Evolutionary conservation across 2,888 invertebrate genomes (phyloP).

Genomic region (Nudaria mundana): DNA sequence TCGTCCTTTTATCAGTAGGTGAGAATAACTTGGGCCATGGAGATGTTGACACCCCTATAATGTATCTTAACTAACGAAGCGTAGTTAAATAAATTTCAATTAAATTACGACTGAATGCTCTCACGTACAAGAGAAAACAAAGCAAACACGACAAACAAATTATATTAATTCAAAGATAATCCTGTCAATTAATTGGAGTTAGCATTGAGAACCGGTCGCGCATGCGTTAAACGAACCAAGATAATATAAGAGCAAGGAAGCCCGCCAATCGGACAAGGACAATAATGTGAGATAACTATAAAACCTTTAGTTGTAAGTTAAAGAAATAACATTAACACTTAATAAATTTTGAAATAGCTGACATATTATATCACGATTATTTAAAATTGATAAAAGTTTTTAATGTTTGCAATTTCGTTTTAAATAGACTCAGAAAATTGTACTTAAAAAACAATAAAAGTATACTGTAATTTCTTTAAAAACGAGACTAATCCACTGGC

Average conservation of each 20-base stretch:
- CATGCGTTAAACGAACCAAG: constrained; percentile 67
- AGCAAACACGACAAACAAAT: constrained; percentile 76
- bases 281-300: constrained; percentile 48
- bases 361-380: too few relatives aligned
- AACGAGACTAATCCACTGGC: constrained; percentile 67
- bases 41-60: too few relatives aligned
- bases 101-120: constrained; percentile 46
- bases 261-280: constrained; percentile 43
- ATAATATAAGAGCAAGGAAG: constrained; percentile 54
- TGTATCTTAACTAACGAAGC: too few relatives aligned
- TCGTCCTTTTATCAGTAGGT: too few relatives aligned
- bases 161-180: constrained; percentile 80
- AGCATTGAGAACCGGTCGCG: constrained; percentile 74
- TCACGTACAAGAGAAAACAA: constrained; percentile 56
- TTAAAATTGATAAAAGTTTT: too few relatives aligned
- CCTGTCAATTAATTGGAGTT: constrained; percentile 80
- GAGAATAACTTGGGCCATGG: too few relatives aligned
- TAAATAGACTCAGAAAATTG: too few relatives aligned
- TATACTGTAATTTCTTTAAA: constrained; percentile 68
- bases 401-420: too few relatives aligned
- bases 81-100: constrained; percentile 42
- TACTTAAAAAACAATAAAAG: constrained; percentile 28
- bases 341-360: too few relatives aligned
- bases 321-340: too few relatives aligned
- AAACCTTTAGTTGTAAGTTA: constrained; percentile 35